Base-by-base conservation (phyloP, 1,140 invertebrate genomes). In the Metaphire vulgaris region DNA sequence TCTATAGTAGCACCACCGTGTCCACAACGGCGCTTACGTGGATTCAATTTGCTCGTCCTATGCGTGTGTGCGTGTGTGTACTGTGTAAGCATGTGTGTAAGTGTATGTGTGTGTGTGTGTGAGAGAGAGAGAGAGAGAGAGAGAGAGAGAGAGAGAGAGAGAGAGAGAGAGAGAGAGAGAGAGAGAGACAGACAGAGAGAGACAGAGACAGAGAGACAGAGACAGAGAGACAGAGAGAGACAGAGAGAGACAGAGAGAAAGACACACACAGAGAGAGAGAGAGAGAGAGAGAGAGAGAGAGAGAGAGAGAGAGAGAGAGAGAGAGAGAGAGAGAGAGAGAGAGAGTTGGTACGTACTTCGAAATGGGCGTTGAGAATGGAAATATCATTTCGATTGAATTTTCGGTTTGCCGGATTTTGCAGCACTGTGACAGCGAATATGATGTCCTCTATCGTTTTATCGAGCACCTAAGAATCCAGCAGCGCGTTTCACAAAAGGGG, bases 71-170 rank as follows among this genome's bases (percentile, higher is more conserved):
- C n/a, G n/a, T n/a, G n/a, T n/a, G n/a, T n/a, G n/a, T n/a, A n/a
- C n/a, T n/a, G n/a, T n/a, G n/a, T n/a, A n/a, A n/a, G 29, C 41
- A 73, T 30, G 72, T 31, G 76, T n/a, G 72, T 66, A 41, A 75
- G 73, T 77, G 74, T 65, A n/a, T 75, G 76, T 65, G 72, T 77
- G 72, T 64, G 72, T 75, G 76, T 76, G 72, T 75, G 76, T 66
- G 72, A 76, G 76, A 75, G 74, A 67, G 71, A 64, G 76, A 67
- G 76, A 76, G 71, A 65, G 76, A 77, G 73, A 76, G 71, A 76
- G 76, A 76, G 76, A 74, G 72, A 76, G 76, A 77, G 76, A 76
- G 76, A 76, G 74, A 76, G 76, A 77, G 32, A 30, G 71, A 77
- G 73, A 64, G 76, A 74, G 71, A 64, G 76, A 75, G 41, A 76